phyloP scores from a whole-genome alignment of 1,140 invertebrate species.

The Coelopa frigida region DNA sequence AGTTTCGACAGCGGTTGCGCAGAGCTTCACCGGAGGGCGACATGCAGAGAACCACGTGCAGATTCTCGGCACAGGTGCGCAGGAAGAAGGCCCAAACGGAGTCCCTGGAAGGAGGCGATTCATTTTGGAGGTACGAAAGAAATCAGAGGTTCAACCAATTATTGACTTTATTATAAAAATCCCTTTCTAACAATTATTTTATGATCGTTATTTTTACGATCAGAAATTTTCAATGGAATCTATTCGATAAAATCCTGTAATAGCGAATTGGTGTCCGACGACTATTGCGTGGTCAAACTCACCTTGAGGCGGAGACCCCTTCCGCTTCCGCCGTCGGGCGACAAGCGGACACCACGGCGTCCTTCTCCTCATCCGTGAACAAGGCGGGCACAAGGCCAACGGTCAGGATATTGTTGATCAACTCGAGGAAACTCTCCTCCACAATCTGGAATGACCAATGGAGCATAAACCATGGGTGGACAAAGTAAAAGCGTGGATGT shows the following conservation, averaged over 20 bases:
- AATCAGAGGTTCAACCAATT: not conserved
- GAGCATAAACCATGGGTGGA: too few relatives aligned
- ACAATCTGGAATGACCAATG: slow-evolving; percentile 46
- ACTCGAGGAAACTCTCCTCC: slow-evolving; percentile 76
- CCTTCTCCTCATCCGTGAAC: slow-evolving; percentile 81
- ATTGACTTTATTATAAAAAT: too few relatives aligned
- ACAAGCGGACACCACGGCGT: slow-evolving; percentile 60
- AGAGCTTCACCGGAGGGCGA: slow-evolving; percentile 75
- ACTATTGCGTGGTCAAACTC: too few relatives aligned
- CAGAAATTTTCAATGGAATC: too few relatives aligned
- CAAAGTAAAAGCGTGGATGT: not conserved
- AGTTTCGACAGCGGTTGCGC: slow-evolving; percentile 74
- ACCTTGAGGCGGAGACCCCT: slow-evolving; percentile 64
- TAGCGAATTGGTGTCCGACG: too few relatives aligned
- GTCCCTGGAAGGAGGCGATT: slow-evolving; percentile 48
- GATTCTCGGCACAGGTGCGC: slow-evolving; percentile 65
- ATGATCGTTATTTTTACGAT: not conserved
- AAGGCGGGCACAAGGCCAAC: slow-evolving; percentile 77
- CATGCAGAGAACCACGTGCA: slow-evolving; percentile 86
- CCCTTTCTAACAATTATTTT: too few relatives aligned
- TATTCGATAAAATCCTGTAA: too few relatives aligned
- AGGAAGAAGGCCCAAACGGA: slow-evolving; percentile 79
- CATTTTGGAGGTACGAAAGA: not conserved
- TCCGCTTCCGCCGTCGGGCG: slow-evolving; percentile 60
- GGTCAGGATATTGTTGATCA: slow-evolving; percentile 85